phyloP scores from a whole-genome alignment of 2,888 invertebrate species.

The Abscondita cerata region DNA sequence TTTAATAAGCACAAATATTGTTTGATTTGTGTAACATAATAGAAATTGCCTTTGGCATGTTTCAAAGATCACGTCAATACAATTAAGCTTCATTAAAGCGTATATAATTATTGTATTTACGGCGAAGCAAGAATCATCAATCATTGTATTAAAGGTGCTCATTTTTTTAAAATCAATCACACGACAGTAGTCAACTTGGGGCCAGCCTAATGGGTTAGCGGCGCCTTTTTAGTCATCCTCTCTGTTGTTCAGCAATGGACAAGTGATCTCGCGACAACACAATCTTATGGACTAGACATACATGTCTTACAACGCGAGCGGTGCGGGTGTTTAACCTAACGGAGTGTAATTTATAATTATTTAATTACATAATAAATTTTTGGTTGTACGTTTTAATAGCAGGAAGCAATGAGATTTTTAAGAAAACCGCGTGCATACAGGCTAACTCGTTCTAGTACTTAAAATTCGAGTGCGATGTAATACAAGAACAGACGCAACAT shows the following conservation, averaged over 20 bases:
- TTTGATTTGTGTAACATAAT: slow-evolving; percentile 8
- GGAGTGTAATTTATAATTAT: no score
- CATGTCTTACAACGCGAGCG: slow-evolving; percentile 30
- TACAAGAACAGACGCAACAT: slow-evolving; percentile 33
- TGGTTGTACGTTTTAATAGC: no score
- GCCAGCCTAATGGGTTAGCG: slow-evolving; percentile 35
- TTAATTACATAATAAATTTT: no score
- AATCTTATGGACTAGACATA: slow-evolving; percentile 39
- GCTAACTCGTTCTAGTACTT: no score
- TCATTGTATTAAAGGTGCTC: slow-evolving; percentile 8
- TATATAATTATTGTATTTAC: slow-evolving; percentile 5
- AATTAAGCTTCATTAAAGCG: slow-evolving; percentile 13
- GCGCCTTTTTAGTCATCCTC: slow-evolving; percentile 42
- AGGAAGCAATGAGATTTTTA: no score
- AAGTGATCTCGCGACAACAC: slow-evolving; percentile 37
- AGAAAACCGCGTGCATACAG: no score
- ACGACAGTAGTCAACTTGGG: slow-evolving; percentile 31
- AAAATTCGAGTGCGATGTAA: slow-evolving; percentile 28
- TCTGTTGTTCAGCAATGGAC: slow-evolving; percentile 41
- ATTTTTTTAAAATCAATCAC: slow-evolving; percentile 32
- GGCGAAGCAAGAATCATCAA: slow-evolving; percentile 16
- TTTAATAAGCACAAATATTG: slow-evolving; percentile 7
- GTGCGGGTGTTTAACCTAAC: slow-evolving; percentile 33
- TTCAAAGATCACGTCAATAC: slow-evolving; percentile 11
- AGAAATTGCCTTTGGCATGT: neutral